Base-by-base conservation (phyloP, 2,888 invertebrate species). In the Venusia cambrica region DNA sequence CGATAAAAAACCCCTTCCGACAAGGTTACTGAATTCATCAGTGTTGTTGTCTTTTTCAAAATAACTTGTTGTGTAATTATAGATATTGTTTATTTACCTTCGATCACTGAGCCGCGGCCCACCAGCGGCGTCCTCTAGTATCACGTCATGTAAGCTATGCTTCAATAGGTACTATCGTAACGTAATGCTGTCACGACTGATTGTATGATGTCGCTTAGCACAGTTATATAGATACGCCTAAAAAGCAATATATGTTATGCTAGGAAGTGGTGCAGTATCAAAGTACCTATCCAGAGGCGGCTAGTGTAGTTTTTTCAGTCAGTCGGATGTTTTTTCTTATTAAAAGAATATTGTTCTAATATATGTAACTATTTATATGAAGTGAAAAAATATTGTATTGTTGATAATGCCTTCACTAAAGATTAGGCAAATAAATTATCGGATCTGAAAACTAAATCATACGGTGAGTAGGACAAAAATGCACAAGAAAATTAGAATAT, bases 1-100 rank as follows among this genome's bases (percentile, higher is more conserved):
- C 85, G 32, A 89, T 90, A 61, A 90, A 92, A 62, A 94, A 94
- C 83, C 94, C 94, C 42, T 95, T 95, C 87, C 91, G 95, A 73
- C 94, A 94, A 90, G 93, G 94, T 75, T 93, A 94, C 83, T 91
- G 85, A 76, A 74, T 69, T 57, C 50, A 54, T 77, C 66, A 68
- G 65, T 79, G 77, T 81, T 81, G 81, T 85, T 84, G 79, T 79
- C 72, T 68, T 76, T 76, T 79, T 75, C 76, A 52, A 77, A 78
- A 67, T 75, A 73, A 79, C 77, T 85, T 87, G 85, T 87, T 87
- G 85, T 85, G 76, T 85, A 85, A 71, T 84, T 83, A 75, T 85
- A 80, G 79, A 79, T 74, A 75, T 81, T 68, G 25, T 36, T 69
- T 73, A 70, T 73, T 77, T 73, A 74, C 56, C 66, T 81, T 84